These are phyloP conservation scores for Albula goreensis DNA, from an alignment of 2,113 vertebrate genomes.

Conservation along the genomic window DNA sequence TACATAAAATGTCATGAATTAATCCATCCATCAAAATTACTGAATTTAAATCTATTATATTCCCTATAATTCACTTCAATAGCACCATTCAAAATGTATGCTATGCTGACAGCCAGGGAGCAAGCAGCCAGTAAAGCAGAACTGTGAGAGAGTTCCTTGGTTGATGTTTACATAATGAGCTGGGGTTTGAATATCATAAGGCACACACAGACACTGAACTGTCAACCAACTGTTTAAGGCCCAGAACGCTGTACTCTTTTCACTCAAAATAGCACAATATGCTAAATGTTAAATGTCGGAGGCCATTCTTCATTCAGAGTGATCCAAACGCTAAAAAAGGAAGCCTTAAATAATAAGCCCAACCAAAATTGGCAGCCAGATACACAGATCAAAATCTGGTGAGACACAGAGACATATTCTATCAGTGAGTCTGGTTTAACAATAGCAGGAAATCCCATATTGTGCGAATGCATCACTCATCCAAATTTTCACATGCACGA, in stretches of 20 bases:
- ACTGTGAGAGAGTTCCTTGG: neutral
- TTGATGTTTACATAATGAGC: neutral
- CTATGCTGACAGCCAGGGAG: neutral
- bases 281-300: neutral
- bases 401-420: constrained; percentile 13
- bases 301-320: neutral
- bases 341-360: neutral
- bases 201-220: neutral
- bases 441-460: constrained; percentile 69
- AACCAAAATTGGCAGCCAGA: neutral
- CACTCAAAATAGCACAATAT: neutral
- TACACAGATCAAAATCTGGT: neutral
- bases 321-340: neutral
- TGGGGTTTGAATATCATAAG: neutral
- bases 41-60: neutral
- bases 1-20: constrained; percentile 3
- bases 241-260: neutral
- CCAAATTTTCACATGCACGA: constrained; percentile 70
- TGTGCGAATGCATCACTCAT: constrained; percentile 67
- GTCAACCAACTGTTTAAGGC: neutral
- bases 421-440: constrained; percentile 67
- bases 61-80: neutral
- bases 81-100: neutral
- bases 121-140: neutral
- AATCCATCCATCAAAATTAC: neutral